These are phyloP conservation scores for Taphrorychus bicolor DNA, from an alignment of 2,888 invertebrate species.

Conservation along the genomic window DNA sequence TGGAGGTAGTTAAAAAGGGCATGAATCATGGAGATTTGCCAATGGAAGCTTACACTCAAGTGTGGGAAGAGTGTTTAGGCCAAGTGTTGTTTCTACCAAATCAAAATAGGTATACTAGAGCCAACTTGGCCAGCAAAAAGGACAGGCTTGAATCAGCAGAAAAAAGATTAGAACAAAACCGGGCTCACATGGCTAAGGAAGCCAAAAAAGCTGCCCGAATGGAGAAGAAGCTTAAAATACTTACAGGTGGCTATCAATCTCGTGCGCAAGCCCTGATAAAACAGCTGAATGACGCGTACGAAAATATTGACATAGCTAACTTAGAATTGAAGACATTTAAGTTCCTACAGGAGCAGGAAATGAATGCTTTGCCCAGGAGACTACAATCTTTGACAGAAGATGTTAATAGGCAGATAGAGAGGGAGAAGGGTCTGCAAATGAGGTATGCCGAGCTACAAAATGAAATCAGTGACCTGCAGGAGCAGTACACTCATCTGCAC, in stretches of 20 bases:
- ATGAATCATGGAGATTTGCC: conserved; percentile 97
- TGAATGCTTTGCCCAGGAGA: conserved; percentile 87
- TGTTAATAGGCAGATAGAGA: conserved; percentile 88
- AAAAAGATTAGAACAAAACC: conserved; percentile 89
- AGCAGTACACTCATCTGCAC: conserved; percentile 45
- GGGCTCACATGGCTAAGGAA: conserved; percentile 95
- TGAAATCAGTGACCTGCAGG: conserved; percentile 61
- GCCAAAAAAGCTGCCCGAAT: conserved; percentile 96
- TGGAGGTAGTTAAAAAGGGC: conserved; percentile 87
- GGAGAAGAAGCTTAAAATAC: conserved; percentile 95
- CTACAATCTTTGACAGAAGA: conserved; percentile 92
- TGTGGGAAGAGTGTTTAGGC: conserved; percentile 94
- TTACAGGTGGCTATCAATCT: conserved; percentile 90
- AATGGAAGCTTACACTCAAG: conserved; percentile 89
- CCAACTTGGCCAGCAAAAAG: conserved; percentile 94
- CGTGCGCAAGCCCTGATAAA: conserved; percentile 83
- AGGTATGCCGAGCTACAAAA: conserved; percentile 79
- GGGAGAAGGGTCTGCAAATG: conserved; percentile 87
- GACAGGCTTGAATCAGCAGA: conserved; percentile 90
- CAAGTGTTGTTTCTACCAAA: conserved; percentile 92
- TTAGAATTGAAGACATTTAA: conserved; percentile 91
- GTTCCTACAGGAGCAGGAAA: conserved; percentile 88
- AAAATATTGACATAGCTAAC: conserved; percentile 89
- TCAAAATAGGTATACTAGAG: conserved; percentile 78
- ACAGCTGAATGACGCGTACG: conserved; percentile 84